Evolutionary conservation across 37 sponge, comb jelly and placozoan species (phyloP), one percentile per base, ranked within the genome.

Genomic region (Tethya wilhelma): DNA sequence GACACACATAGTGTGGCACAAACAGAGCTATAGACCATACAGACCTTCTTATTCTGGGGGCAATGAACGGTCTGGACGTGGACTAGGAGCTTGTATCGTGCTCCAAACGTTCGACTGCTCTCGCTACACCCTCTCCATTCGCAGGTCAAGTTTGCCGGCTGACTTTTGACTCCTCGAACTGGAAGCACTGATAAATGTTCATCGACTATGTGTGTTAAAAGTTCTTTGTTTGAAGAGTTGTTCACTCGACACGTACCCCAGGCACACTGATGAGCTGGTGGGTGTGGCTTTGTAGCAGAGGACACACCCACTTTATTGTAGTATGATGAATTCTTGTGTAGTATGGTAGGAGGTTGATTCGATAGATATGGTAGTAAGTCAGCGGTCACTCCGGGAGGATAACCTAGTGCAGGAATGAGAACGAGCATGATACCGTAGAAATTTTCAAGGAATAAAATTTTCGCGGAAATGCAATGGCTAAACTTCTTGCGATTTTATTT

Each of bases 71-170:
- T 79, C 63, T 70, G 72, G 8, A 89, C 31, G 58, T 89, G 90
- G 12, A 74, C 20, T 6, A 89, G 44, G 44, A 89, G 74, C 45
- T 89, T 83, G 74, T 89, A 89, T 0, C 90, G 49, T 4, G 68
- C 90, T 19, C 38, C 39, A 65, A 75, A 82, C 25, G 23, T 31
- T 53, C 39, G 40, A 4, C 43, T 62, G 6, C 58, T 44, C 45
- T 67, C 70, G 0, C 40, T n/a, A 46, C 85, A 85, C 2, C 36
- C 62, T n/a, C 56, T 32, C 85, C 85, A 85, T 59, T 37, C 56
- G 59, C 85, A 85, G 23, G 40, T 45, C 49, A 69, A 63, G 19
- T 38, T 17, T 19, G 37, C 3, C 8, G 29, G 4, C 32, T 53
- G 33, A 1, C 60, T 20, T 9, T 0, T 67, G 77, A 49, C 14